Base-by-base conservation (phyloP, 2,113 vertebrate species). In the Cichladusa arquata region DNA sequence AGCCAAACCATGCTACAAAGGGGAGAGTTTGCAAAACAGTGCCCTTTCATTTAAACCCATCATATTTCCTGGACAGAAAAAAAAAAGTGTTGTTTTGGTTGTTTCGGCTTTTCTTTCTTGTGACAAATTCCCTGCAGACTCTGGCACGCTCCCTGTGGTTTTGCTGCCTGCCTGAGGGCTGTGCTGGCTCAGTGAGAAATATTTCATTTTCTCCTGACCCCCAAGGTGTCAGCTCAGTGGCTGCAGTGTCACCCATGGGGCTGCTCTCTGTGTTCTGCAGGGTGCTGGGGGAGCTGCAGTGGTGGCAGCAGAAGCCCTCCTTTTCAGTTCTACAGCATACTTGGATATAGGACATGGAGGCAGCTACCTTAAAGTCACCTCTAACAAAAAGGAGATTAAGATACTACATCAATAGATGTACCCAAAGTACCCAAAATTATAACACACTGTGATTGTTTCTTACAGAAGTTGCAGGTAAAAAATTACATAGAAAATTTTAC, bases 11-110 rank as follows among this genome's bases (percentile, higher is more conserved):
- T 5, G 56, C 70, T 91, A 73, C 69, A 74, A 86, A 92, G 76
- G 64, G 50, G 57, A 90, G 64, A 78, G 72, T 51, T 67, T 92
- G 86, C 69, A 95, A 88, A 96, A 95, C 77, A 88, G 51, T 17
- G 64, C 53, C 2, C 6, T 71, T 88, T 62, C 67, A n/a, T 95
- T 71, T 90, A 88, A 92, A 88, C 60, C n/a, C 76, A 81, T 93
- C 36, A 8, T 25, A 14, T 86, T 95, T 90, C 82, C 81, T 95
- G 82, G 64, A 72, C 44, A 93, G 44, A 48, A 82, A 76, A 85
- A 85, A 79, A 79, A 57, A 24, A 53, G 20, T 25, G 65, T 28
- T 92, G 51, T 71, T 93, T 84, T 71, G 79, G 45, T 88, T 69
- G 12, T 67, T 81, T 61, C 0, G 1, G 50, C 58, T 86, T 94